Evolutionary conservation across 2,113 vertebrate genomes (phyloP).

Genomic region (Bungarus multicinctus): DNA sequence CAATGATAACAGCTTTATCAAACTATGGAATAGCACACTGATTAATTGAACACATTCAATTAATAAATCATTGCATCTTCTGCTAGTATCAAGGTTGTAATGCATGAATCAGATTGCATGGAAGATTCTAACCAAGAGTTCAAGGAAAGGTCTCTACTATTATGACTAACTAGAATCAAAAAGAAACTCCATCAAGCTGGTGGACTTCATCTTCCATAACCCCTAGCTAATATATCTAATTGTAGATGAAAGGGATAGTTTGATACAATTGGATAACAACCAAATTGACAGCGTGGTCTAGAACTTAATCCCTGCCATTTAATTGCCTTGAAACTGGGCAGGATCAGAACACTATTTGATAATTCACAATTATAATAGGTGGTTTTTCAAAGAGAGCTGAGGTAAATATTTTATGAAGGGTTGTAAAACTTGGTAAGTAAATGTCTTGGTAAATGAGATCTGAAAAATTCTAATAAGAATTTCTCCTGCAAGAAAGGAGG

Average conservation of each 20-base stretch:
- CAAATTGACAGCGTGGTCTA: not conserved
- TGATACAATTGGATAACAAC: not conserved
- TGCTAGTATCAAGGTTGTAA: not conserved
- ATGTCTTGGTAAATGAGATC: not conserved
- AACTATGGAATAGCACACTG: not conserved
- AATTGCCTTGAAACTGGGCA: not conserved
- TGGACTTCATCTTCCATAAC: not conserved
- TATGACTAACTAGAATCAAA: not conserved
- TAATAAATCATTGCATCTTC: not conserved
- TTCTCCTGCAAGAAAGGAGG: not conserved
- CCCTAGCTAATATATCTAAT: not conserved
- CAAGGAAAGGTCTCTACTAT: not conserved
- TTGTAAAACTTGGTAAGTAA: not conserved
- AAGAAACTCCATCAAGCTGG: not conserved
- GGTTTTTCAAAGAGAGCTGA: not conserved
- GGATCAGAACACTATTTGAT: not conserved
- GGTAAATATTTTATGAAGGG: not conserved
- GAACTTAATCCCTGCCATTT: not conserved
- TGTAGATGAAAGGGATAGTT: not conserved
- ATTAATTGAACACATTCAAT: not conserved
- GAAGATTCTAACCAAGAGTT: not conserved
- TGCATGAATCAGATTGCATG: not conserved
- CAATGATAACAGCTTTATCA: not conserved
- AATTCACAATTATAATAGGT: not conserved
- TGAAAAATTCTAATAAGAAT: not conserved